Evolutionary conservation across 2,888 invertebrate genomes (phyloP).

Genomic region (Cyaniris semiargus): DNA sequence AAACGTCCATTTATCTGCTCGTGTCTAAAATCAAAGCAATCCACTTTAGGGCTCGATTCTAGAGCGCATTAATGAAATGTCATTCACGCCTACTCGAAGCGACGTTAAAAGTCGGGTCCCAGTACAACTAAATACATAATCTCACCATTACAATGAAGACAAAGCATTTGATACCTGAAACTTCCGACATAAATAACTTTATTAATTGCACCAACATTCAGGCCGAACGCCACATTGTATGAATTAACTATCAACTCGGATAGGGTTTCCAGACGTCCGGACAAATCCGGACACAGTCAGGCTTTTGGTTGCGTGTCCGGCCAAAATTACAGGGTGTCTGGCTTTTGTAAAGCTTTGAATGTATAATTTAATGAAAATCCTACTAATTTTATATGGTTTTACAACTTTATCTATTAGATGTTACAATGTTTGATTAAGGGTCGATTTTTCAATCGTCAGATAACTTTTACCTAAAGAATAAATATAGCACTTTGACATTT

Average conservation of each 20-base stretch:
- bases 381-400: too few relatives aligned
- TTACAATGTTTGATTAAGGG: too few relatives aligned
- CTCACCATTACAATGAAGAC: constrained; percentile 4
- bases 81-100: background rate
- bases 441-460: too few relatives aligned
- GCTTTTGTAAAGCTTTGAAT: too few relatives aligned
- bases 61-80: background rate
- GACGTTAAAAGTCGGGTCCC: background rate
- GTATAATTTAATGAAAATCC: too few relatives aligned
- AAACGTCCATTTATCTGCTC: too few relatives aligned
- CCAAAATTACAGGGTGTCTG: too few relatives aligned
- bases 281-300: too few relatives aligned
- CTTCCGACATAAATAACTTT: constrained; percentile 25
- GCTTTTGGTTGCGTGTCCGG: background rate
- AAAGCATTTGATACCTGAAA: constrained; percentile 28
- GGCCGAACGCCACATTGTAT: constrained; percentile 10
- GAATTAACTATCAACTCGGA: background rate
- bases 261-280: too few relatives aligned
- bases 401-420: too few relatives aligned
- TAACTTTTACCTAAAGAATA: too few relatives aligned
- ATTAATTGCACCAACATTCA: constrained; percentile 19
- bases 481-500: too few relatives aligned
- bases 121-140: background rate
- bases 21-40: background rate
- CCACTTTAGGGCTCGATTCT: background rate